Conservation (phyloP, 2,113 vertebrate species). For the Cephalopholis sonnerati region DNA sequence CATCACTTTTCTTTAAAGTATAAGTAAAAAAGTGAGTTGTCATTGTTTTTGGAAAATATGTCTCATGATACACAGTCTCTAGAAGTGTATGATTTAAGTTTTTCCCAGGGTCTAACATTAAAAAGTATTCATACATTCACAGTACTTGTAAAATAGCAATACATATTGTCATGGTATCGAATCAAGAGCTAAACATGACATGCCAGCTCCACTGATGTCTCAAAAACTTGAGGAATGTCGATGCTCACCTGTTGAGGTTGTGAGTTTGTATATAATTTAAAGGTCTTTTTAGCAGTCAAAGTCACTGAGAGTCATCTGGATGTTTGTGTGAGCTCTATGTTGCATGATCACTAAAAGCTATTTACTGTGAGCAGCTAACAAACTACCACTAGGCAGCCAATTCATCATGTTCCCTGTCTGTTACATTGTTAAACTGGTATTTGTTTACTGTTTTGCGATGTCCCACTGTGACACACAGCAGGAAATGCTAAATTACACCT, state of each 20-base stretch:
- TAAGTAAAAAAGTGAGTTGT: too few relatives aligned
- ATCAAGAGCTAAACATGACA: too few relatives aligned
- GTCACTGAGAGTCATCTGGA: neutral
- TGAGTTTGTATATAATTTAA: too few relatives aligned
- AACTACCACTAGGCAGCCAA: neutral
- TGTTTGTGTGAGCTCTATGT: neutral
- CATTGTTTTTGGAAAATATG: too few relatives aligned
- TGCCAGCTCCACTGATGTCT: neutral
- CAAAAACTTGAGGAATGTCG: neutral
- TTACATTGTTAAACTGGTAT: neutral
- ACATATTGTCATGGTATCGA: too few relatives aligned
- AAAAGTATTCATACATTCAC: too few relatives aligned
- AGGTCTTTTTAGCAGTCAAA: neutral
- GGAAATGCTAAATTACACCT: neutral
- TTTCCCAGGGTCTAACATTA: too few relatives aligned
- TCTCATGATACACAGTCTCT: too few relatives aligned
- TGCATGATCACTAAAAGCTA: neutral
- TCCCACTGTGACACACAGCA: conserved; percentile 11
- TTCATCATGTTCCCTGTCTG: neutral
- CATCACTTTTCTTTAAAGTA: too few relatives aligned
- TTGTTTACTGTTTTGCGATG: neutral
- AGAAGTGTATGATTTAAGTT: too few relatives aligned
- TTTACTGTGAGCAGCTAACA: neutral
- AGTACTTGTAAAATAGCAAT: too few relatives aligned
- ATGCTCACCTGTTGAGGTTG: neutral